phyloP scores from a whole-genome alignment of 2,888 invertebrate genomes.

The Drosophila testacea region DNA sequence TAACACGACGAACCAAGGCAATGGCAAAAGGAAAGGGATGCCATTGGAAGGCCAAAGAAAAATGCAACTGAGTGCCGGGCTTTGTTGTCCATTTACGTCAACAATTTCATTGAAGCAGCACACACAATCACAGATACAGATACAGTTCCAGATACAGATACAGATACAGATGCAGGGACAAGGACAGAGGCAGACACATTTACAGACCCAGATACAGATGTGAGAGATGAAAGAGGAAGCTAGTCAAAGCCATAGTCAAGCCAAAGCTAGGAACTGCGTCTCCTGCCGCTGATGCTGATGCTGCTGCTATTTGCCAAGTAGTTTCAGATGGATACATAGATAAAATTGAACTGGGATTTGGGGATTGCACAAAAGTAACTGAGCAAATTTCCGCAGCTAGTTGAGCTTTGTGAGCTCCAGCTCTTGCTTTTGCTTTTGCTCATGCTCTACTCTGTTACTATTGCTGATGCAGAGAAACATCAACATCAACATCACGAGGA shows the following conservation, averaged over 20 bases:
- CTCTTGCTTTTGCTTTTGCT: constrained; percentile 12
- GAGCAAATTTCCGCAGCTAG: constrained; percentile 81
- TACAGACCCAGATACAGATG: constrained; percentile 13
- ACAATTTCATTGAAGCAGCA: constrained; percentile 70
- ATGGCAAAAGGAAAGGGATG: constrained; percentile 17
- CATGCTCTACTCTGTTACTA: constrained; percentile 12
- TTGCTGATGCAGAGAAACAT: constrained; percentile 42
- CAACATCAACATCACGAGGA: constrained; percentile 22
- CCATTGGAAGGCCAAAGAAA: constrained; percentile 40
- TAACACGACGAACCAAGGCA: constrained; percentile 18
- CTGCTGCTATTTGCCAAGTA: constrained; percentile 68
- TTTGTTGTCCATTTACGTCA: constrained; percentile 79
- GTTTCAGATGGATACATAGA: constrained; percentile 80
- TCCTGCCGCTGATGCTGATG: constrained; percentile 13
- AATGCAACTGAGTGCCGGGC: constrained; percentile 70
- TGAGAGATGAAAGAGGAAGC: constrained; percentile 13
- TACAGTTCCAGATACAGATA: constrained; percentile 13
- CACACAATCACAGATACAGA: constrained; percentile 27
- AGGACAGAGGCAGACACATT: constrained; percentile 1
- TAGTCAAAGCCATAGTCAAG: constrained; percentile 5
- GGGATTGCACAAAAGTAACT: constrained; percentile 80
- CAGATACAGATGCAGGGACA: constrained; percentile 11
- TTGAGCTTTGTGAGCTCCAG: constrained; percentile 52
- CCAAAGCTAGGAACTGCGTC: constrained; percentile 4
- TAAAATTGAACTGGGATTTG: constrained; percentile 81